These are phyloP conservation scores for Drosophila recens DNA, from an alignment of 2,888 invertebrate species.

Conservation along the genomic window DNA sequence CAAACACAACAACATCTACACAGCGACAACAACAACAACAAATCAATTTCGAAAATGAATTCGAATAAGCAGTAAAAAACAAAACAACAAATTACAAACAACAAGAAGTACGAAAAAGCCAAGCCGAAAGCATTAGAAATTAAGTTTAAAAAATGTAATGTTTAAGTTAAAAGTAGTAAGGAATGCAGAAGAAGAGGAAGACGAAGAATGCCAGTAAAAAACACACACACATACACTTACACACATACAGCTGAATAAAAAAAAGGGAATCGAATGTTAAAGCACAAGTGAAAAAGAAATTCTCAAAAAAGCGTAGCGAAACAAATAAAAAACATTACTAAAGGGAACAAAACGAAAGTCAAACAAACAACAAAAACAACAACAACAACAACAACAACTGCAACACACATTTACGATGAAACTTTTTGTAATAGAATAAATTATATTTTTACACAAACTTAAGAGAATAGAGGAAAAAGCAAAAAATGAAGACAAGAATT, in stretches of 20 bases:
- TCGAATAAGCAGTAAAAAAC: conserved; percentile 52
- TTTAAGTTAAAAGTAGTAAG: conserved; percentile 59
- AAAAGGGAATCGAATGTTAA: conserved; percentile 71
- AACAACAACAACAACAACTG: conserved; percentile 26
- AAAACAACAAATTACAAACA: conserved; percentile 17
- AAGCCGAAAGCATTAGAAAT: conserved; percentile 57
- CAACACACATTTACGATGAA: conserved; percentile 58
- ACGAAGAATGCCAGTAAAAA: conserved; percentile 33
- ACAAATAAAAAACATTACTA: conserved; percentile 56
- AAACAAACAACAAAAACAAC: conserved; percentile 27
- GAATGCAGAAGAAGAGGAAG: conserved; percentile 17
- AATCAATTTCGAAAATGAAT: conserved; percentile 53
- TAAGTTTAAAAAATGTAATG: conserved; percentile 31
- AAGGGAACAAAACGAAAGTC: conserved; percentile 64
- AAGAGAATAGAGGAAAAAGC: conserved; percentile 35
- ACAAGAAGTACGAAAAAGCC: conserved; percentile 57
- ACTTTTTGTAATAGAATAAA: conserved; percentile 60
- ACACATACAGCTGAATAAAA: conserved; percentile 38
- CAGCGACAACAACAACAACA: conserved; percentile 41
- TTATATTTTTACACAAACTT: conserved; percentile 61
- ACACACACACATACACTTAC: conserved; percentile 25
- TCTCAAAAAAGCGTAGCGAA: conserved; percentile 59
- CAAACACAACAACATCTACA: conserved; percentile 15
- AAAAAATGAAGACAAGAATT: conserved; percentile 63
- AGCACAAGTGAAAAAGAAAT: conserved; percentile 62